phyloP scores from a whole-genome alignment of 2,888 invertebrate species.

The Eupithecia exiguata region DNA sequence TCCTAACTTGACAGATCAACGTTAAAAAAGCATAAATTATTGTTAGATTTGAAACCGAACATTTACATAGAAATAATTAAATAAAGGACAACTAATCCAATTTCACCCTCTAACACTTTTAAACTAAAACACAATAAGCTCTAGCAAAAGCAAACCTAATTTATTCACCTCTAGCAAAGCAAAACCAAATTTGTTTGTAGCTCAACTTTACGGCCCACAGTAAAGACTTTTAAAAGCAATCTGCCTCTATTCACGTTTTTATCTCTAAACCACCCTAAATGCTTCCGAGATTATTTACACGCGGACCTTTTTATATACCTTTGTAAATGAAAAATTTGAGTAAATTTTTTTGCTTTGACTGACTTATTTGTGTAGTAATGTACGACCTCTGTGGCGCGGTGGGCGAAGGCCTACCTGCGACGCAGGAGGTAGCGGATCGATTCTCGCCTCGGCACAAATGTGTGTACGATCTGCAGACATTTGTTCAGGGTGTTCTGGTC shows the following conservation, averaged over 20 bases:
- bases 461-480: too few relatives aligned
- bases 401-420: too few relatives aligned
- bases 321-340: not conserved
- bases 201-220: conserved; percentile 51
- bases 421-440: too few relatives aligned
- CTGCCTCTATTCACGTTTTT: conserved; percentile 59
- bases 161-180: conserved; percentile 27
- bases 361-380: not conserved
- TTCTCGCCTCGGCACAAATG: too few relatives aligned
- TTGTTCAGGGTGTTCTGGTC: too few relatives aligned
- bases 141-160: conserved; percentile 5
- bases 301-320: conserved; percentile 31
- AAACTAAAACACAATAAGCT: conserved; percentile 10
- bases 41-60: not conserved
- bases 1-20: not conserved
- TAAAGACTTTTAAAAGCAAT: conserved; percentile 62
- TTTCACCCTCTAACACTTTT: not conserved
- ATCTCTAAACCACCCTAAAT: conserved; percentile 20
- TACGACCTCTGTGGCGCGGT: too few relatives aligned
- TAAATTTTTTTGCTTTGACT: not conserved
- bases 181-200: conserved; percentile 51
- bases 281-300: conserved; percentile 50
- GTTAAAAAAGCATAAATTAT: not conserved
- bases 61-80: not conserved
- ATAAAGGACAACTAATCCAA: not conserved